Conservation (phyloP, 2,888 invertebrate genomes). For the Nomada lathburiana region DNA sequence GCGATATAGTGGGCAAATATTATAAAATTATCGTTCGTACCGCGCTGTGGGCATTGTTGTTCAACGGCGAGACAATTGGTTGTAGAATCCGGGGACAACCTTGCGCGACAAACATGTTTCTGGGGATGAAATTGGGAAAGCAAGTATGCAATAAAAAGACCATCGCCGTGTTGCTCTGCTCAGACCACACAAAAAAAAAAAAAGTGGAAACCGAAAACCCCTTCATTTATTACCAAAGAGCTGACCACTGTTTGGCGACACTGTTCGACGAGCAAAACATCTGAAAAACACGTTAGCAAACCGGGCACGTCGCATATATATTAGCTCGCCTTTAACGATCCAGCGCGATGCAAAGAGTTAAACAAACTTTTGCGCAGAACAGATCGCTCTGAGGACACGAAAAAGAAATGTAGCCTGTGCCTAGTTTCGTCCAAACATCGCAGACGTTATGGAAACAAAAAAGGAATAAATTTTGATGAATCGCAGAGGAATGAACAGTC, state of each 20-base stretch:
- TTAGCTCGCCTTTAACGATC: slow-evolving; percentile 38
- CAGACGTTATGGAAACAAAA: slow-evolving; percentile 10
- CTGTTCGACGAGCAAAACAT: slow-evolving; percentile 10
- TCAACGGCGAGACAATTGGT: neutral
- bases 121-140: neutral
- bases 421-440: slow-evolving; percentile 22
- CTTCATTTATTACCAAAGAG: slow-evolving; percentile 37
- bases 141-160: neutral
- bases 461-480: too few relatives aligned
- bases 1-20: too few relatives aligned
- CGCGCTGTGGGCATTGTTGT: neutral
- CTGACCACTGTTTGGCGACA: slow-evolving; percentile 10
- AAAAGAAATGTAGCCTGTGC: slow-evolving; percentile 31
- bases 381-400: slow-evolving; percentile 20
- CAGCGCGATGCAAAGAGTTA: slow-evolving; percentile 36
- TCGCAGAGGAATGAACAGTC: neutral
- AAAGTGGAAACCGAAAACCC: neutral
- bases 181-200: neutral
- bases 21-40: neutral
- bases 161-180: neutral
- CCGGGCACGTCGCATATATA: neutral
- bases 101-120: too few relatives aligned
- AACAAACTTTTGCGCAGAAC: slow-evolving; percentile 41
- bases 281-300: slow-evolving; percentile 10
- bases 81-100: neutral